Base-by-base conservation (phyloP, 1,140 invertebrate genomes). In the Caerostris darwini region DNA sequence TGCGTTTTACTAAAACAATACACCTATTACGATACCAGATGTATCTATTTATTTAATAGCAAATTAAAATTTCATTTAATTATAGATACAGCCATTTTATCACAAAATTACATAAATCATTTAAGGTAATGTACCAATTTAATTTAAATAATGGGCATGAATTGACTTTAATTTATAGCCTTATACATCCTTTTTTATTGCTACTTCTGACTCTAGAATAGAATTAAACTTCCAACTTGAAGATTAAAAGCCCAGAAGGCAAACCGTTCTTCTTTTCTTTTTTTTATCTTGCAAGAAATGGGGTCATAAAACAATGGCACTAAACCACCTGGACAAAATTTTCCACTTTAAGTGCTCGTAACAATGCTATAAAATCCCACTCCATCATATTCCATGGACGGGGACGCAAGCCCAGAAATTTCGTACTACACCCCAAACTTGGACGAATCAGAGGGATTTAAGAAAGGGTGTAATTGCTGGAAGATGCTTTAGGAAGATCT, bases 291-390 rank as follows among this genome's bases (percentile, higher is more conserved):
- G 8, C 8, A 53, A 34, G 71, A 77, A 77, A 77, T 77, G 71
- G 71, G 71, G 71, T 8, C 12, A 77, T 77, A 77, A 77, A 77
- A 77, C 71, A 77, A 77, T 77, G 34, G 71, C 71, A 77, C 34
- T 77, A 77, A 77, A 77, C 71, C 71, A 77, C 71, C 71, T 77
- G 71, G 71, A 77, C 71, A 77, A 77, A 77, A 77, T 77, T 77
- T 77, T 77, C 71, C 71, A 77, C 71, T 77, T 77, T 77, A 77
- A 77, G 71, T 77, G 71, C 71, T 77, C 71, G 71, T 77, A 77
- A 77, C 71, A 50, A 2, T 77, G 71, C 71, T 50, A 77, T 77
- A 77, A 77, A 77, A 77, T 50, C 71, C 14, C 71, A 77, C 71
- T 77, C 34, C 71, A 77, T 77, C 71, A 77, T 77, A 77, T 50